A percentile compares a stretch with the other conserved stretches of the same genome.
phyloP scores from a whole-genome alignment of 2,888 invertebrate genomes.

The Therioaphis trifolii region DNA sequence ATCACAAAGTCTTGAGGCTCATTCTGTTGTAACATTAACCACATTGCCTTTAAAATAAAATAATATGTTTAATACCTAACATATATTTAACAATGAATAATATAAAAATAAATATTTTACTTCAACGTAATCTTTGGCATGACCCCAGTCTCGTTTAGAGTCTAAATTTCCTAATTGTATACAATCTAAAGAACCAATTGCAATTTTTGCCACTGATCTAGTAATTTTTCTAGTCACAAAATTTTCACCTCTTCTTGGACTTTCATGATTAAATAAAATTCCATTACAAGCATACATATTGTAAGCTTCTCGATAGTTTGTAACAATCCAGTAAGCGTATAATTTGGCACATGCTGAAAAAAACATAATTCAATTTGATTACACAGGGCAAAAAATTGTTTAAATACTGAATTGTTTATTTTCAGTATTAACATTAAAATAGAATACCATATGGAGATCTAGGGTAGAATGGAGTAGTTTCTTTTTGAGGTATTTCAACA shows the following conservation, averaged over 20 bases:
- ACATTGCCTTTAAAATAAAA: slow-evolving; percentile 84
- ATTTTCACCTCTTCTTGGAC: slow-evolving; percentile 94
- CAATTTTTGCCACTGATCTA: slow-evolving; percentile 95
- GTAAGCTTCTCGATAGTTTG: slow-evolving; percentile 96
- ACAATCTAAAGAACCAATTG: slow-evolving; percentile 83
- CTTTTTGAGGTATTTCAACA: slow-evolving; percentile 90
- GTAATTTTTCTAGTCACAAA: slow-evolving; percentile 99
- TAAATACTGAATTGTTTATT: neutral
- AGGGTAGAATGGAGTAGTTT: slow-evolving; percentile 95
- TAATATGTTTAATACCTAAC: neutral
- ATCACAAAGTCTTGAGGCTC: slow-evolving; percentile 96
- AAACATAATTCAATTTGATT: neutral
- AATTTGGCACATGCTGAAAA: slow-evolving; percentile 90
- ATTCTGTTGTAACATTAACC: slow-evolving; percentile 97
- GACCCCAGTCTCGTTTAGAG: slow-evolving; percentile 98
- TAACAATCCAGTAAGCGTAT: slow-evolving; percentile 95
- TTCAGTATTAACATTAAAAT: neutral
- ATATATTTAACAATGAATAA: too few relatives aligned
- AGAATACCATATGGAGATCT: slow-evolving; percentile 93
- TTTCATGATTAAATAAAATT: slow-evolving; percentile 96
- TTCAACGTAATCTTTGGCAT: slow-evolving; percentile 95
- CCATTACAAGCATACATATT: slow-evolving; percentile 96
- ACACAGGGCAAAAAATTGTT: neutral
- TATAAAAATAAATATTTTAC: slow-evolving; percentile 69
- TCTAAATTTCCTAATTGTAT: slow-evolving; percentile 95